phyloP scores from a whole-genome alignment of 2,797 vertebrate species.

The Triplophysa bombifrons region DNA sequence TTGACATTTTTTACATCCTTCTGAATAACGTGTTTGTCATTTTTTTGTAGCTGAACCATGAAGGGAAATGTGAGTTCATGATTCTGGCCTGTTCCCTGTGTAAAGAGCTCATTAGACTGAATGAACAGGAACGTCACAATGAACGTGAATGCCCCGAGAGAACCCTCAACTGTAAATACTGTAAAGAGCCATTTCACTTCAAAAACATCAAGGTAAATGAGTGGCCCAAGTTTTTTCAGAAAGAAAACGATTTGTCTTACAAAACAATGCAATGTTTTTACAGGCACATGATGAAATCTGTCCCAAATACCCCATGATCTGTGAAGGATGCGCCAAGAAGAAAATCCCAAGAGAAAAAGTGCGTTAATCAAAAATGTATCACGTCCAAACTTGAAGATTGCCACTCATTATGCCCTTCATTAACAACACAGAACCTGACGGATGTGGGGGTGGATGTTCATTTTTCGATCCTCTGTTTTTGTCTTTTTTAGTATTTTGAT shows the following conservation, averaged over 20 bases:
- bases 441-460: slow-evolving; percentile 25
- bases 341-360: slow-evolving; percentile 94
- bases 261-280: slow-evolving; percentile 33
- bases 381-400: background rate
- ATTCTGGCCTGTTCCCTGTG: slow-evolving; percentile 83
- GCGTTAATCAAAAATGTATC: background rate
- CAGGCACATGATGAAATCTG: slow-evolving; percentile 93
- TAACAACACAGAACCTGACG: background rate
- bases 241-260: background rate
- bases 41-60: slow-evolving; percentile 71
- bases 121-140: slow-evolving; percentile 82
- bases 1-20: background rate
- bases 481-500: slow-evolving; percentile 87
- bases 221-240: background rate
- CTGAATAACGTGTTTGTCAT: background rate
- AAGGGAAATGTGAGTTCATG: slow-evolving; percentile 82
- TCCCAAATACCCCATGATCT: slow-evolving; percentile 92
- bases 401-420: background rate
- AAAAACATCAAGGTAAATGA: slow-evolving; percentile 78
- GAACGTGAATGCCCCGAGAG: slow-evolving; percentile 84
- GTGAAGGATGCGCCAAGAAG: slow-evolving; percentile 91
- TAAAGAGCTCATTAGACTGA: slow-evolving; percentile 80
- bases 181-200: slow-evolving; percentile 79
- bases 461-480: slow-evolving; percentile 58
- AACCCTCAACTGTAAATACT: slow-evolving; percentile 85